phyloP scores from a whole-genome alignment of 2,888 invertebrate species.

The Autographa gamma region DNA sequence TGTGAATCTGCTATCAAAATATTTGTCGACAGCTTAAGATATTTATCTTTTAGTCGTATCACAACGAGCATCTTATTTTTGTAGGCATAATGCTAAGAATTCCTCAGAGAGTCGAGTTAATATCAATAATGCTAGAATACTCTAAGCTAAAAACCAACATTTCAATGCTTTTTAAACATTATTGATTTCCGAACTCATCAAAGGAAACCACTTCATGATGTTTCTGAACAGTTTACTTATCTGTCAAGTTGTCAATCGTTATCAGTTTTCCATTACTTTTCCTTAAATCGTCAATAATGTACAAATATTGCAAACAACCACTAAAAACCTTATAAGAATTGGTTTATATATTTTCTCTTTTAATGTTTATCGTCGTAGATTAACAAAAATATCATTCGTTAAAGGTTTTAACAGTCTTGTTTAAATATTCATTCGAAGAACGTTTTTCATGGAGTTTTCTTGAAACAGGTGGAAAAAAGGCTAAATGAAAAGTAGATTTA shows the following conservation, averaged over 20 bases:
- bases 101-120: background rate
- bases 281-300: constrained; percentile 42
- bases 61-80: background rate
- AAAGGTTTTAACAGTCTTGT: constrained; percentile 12
- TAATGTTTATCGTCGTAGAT: background rate
- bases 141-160: background rate
- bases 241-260: constrained; percentile 52
- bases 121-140: background rate
- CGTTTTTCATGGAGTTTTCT: constrained; percentile 40
- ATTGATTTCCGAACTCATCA: constrained; percentile 33
- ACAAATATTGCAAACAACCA: constrained; percentile 37
- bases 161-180: background rate
- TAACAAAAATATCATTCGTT: constrained; percentile 8
- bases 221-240: constrained; percentile 14
- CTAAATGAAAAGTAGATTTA: constrained; percentile 48
- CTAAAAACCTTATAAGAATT: constrained; percentile 15
- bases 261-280: constrained; percentile 47
- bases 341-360: background rate
- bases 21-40: background rate
- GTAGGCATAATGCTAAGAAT: background rate
- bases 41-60: background rate
- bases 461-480: constrained; percentile 34
- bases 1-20: background rate
- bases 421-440: constrained; percentile 38
- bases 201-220: background rate